Evolutionary conservation across 2,797 vertebrate species (phyloP), one percentile per base, ranked within the genome.

Genomic region (Babyrousa celebensis): DNA sequence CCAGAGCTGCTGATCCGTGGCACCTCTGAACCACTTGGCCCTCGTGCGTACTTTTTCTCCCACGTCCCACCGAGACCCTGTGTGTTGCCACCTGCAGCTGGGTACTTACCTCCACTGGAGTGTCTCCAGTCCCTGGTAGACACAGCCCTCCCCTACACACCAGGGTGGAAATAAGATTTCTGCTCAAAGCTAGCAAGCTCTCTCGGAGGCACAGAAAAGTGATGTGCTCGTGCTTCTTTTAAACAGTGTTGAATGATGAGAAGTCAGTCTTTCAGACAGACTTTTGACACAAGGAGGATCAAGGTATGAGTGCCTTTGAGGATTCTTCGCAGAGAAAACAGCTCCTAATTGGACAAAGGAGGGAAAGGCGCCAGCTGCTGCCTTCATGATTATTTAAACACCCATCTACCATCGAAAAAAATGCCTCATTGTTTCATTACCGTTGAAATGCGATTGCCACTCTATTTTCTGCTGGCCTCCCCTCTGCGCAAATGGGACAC

Each of bases 371-470:
- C 43, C 94, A 96, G 91, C 93, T 92, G 96, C 87, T 12, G 21
- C 83, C 89, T 86, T 96, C 89, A 90, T 93, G 93, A 93, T 89
- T 94, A 88, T 95, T 98, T 97, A 93, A 97, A 82, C 32, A 84
- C 40, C 36, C 72, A 70, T 43, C 56, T 3, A 71, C 86, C 32
- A 16, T 96, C 86, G 43, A 6, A 48, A 60, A 91, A 97, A 89
- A 72, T 1, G 1, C 62, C 40, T 84, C 75, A 56, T 88, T 96
- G 93, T 94, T 89, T 97, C 93, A 82, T 93, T 88, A 90, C 89
- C 84, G 80, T 82, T 89, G 93, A 97, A 94, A 91, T 93, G 18
- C 88, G 95, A 96, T 97, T 96, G 95, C 89, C 12, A 29, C 18
- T 62, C 32, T 29, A 11, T 70, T 94, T 96, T 86, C 70, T 56